Evolutionary conservation across 2,888 invertebrate genomes (phyloP), one percentile per base, ranked within the genome.

Genomic region (Geotrupes spiniger): DNA sequence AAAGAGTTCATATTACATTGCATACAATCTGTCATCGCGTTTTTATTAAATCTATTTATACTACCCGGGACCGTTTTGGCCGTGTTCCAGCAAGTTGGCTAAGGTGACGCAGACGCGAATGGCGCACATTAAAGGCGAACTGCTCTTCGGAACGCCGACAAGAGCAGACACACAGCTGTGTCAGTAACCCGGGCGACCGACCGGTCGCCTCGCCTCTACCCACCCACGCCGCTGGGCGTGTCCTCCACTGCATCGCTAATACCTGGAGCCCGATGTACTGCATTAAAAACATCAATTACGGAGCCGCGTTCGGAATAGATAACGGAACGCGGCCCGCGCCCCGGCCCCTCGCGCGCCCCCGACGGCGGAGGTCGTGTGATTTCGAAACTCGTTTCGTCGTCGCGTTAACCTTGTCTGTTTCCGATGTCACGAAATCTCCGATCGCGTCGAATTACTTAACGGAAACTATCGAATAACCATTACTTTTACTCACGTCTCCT

Each of bases 171-270:
- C 51, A 50, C 56, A 58, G 63, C 57, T 63, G 62, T 64, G 66
- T 66, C 66, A 66, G 62, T 65, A 65, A 64, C 64, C 65, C 63
- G 64, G 59, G 53, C 62, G 62, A 62, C 59, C 62, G 52, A 56
- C 54, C 53, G 51, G 43, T 48, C 60, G 58, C 59, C 57, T 60
- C 57, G 57, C 60, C 58, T 57, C 51, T 53, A 52, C 54, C 21
- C 62, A 56, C 62, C 64, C 57, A 64, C 63, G 52, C 60, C 56
- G 54, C 57, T 61, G 64, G 65, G 65, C 64, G 64, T 61, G 60
- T 59, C 62, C 53, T 46, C 52, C 59, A 56, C 57, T 55, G 52
- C 57, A 55, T 60, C 53, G 55, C 54, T 54, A 61, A 58, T 62
- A 60, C 57, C 57, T 59, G 53, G 52, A 51, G 52, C 36, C 43